These are phyloP conservation scores for Epinephelus moara DNA, from an alignment of 2,113 vertebrate genomes.

Conservation along the genomic window DNA sequence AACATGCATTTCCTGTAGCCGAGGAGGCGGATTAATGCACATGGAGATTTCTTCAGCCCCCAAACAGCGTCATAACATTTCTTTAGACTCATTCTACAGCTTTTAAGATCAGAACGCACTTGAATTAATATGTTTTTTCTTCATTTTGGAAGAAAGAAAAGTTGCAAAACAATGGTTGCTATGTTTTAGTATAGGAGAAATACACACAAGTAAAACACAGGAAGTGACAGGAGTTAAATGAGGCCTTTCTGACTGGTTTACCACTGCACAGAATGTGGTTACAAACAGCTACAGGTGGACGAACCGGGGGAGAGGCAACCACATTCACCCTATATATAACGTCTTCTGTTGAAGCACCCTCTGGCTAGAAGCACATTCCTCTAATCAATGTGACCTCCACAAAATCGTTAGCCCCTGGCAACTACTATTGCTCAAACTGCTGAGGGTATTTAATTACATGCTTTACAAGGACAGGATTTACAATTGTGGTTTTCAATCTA, in stretches of 20 bases:
- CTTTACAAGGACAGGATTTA: not conserved
- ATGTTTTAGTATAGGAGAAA: not conserved
- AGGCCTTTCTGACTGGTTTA: not conserved
- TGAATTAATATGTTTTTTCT: not conserved
- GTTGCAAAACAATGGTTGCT: not conserved
- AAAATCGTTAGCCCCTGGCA: not conserved
- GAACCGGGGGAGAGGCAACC: not conserved
- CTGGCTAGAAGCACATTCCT: slow-evolving; percentile 4
- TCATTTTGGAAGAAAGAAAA: not conserved
- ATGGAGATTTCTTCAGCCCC: not conserved
- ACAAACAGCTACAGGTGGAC: not conserved
- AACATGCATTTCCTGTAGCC: slow-evolving; percentile 8
- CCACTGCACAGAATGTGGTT: not conserved
- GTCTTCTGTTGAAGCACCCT: not conserved
- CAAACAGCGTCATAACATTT: not conserved
- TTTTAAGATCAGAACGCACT: not conserved
- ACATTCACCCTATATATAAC: not conserved
- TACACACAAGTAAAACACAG: not conserved
- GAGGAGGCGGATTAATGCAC: not conserved
- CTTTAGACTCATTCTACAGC: not conserved
- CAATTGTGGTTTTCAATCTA: not conserved
- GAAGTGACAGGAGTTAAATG: not conserved
- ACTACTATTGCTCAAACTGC: not conserved
- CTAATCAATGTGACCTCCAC: slow-evolving; percentile 6
- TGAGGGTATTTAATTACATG: not conserved